These are phyloP conservation scores for Nowickia ferox DNA, from an alignment of 2,888 invertebrate genomes.

Conservation along the genomic window DNA sequence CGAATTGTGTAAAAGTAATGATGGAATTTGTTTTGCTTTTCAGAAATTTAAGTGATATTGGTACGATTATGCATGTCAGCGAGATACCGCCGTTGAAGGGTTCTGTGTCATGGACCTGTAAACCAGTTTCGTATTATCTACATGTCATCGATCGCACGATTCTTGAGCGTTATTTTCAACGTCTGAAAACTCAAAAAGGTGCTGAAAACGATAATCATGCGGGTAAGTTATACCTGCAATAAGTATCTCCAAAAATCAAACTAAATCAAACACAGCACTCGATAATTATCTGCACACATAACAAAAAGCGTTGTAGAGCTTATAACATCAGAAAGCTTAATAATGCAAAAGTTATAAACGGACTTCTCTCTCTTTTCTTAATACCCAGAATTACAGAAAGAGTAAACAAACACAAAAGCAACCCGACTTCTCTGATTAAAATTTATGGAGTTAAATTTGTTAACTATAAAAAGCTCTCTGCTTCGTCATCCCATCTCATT, in stretches of 20 bases:
- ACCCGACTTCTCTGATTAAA: conserved; percentile 51
- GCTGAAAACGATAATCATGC: conserved; percentile 82
- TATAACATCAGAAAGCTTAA: conserved; percentile 33
- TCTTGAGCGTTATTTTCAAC: conserved; percentile 97
- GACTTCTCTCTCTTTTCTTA: conserved; percentile 26
- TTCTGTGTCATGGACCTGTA: conserved; percentile 99
- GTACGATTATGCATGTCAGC: conserved; percentile 98
- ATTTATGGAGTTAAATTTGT: conserved; percentile 11
- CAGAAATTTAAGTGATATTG: conserved; percentile 98
- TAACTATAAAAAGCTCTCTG: conserved; percentile 43
- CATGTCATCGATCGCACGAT: conserved; percentile 99
- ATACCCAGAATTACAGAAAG: conserved; percentile 15
- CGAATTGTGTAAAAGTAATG: not conserved
- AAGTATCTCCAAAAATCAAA: conserved; percentile 31
- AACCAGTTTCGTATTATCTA: conserved; percentile 98
- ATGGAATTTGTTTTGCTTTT: not conserved
- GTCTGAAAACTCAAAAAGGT: conserved; percentile 94
- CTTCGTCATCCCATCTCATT: conserved; percentile 39
- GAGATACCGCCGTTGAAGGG: conserved; percentile 97
- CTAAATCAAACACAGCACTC: conserved; percentile 28
- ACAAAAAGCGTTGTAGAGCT: conserved; percentile 35
- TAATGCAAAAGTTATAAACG: conserved; percentile 5
- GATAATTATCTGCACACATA: conserved; percentile 1
- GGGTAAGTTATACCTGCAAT: conserved; percentile 78
- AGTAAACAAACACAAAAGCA: not conserved